Evolutionary conservation across 2,797 vertebrate species (phyloP).

Genomic region (Myotis findleyi): DNA sequence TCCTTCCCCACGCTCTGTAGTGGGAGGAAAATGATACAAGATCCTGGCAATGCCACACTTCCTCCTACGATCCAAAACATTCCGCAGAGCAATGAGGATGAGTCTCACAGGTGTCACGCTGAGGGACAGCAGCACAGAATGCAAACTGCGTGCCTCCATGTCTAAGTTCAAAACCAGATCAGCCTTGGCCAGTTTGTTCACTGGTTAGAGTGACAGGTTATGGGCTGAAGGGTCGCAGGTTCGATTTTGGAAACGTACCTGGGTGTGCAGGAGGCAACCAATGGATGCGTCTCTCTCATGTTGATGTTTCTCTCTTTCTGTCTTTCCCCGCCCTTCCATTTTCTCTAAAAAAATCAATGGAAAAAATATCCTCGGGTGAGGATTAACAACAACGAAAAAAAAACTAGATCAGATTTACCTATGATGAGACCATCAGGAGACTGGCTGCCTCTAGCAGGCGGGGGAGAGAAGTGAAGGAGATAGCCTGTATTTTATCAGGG

Average conservation of each 20-base stretch:
- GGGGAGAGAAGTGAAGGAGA: too few relatives aligned
- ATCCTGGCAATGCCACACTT: too few relatives aligned
- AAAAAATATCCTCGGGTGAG: too few relatives aligned
- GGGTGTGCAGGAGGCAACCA: too few relatives aligned
- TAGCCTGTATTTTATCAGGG: not conserved
- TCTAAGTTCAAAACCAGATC: not conserved
- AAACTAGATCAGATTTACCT: not conserved
- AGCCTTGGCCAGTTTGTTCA: not conserved
- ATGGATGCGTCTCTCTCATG: too few relatives aligned
- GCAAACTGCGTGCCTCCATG: accelerated
- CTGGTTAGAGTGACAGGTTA: too few relatives aligned
- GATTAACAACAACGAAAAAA: too few relatives aligned
- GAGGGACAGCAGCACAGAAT: not conserved
- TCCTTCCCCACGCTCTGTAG: not conserved
- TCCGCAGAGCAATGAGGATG: accelerated
- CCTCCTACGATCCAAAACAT: not conserved
- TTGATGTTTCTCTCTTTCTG: too few relatives aligned
- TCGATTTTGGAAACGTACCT: too few relatives aligned
- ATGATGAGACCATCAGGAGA: not conserved
- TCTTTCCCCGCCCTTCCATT: too few relatives aligned
- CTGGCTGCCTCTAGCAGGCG: not conserved
- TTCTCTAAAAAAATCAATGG: too few relatives aligned
- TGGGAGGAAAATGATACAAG: accelerated
- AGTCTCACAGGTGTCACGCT: accelerated
- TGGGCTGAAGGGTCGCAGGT: too few relatives aligned